Base-by-base conservation (phyloP, 2,888 invertebrate genomes). In the Epinotia ramella region DNA sequence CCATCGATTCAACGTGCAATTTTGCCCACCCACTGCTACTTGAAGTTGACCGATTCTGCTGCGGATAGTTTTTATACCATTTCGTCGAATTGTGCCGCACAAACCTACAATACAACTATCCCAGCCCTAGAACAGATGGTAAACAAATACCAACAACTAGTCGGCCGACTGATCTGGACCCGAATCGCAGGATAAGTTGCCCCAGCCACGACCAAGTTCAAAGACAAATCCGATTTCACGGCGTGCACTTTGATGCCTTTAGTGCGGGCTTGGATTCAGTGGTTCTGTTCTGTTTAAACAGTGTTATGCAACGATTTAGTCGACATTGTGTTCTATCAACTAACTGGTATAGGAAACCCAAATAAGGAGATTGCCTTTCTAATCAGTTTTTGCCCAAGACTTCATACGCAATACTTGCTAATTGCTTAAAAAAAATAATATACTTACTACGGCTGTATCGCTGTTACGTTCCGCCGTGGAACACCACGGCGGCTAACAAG, bases 211-310 rank as follows among this genome's bases (percentile, higher is more conserved):
- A 24, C 11, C 6, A 56, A 68, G 73, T 69, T 74, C 59, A 69
- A 57, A 64, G 74, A 69, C 74, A 69, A 74, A 69, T 74, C 74
- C 69, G 69, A 69, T 74, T 69, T 69, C 74, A 69, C 57, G 63
- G 63, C 44, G 49, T 69, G 74, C 64, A 65, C 73, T 74, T 69
- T 64, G 73, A 64, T 73, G 64, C 74, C 28, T 62, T 60, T 2
- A 18, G 18, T 28, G n/a, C 13, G 3, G 6, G 20, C 16, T 49
- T 67, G 67, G 40, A 53, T 18, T 13, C 66, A 59, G 66, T 49
- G 20, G 56, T 24, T 64, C 49, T 28, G 56, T 24, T 64, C 49
- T 28, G 64, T 64, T 18, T 16, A 40, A 64, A 64, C 12, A 12
- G 33, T 44, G 62, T 12, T 28, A 5, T 53, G 53, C 53, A 53